A percentile compares a stretch with the other conserved stretches of the same genome.
These are phyloP conservation scores for Ammodytes dubius DNA, from an alignment of 2,113 vertebrate species.

Conservation along the genomic window DNA sequence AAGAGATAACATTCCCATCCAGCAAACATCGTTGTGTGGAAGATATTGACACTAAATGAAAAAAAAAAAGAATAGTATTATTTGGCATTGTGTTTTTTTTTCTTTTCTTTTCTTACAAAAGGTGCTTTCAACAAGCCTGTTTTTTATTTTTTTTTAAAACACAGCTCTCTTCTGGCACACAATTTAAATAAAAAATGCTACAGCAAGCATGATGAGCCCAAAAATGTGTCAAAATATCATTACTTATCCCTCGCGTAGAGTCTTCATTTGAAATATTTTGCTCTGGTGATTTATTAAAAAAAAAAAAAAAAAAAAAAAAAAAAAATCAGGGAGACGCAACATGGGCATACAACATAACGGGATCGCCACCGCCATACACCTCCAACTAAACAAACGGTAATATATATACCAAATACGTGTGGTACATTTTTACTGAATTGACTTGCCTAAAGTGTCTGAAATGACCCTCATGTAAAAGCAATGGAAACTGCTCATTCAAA, in stretches of 20 bases:
- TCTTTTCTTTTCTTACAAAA: constrained; percentile 49
- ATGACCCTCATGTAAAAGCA: not conserved
- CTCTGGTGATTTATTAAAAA: not conserved
- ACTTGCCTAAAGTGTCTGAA: constrained; percentile 9
- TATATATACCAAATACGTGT: too few relatives aligned
- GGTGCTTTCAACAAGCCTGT: constrained; percentile 56
- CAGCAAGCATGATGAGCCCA: constrained; percentile 26
- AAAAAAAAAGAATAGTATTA: constrained; percentile 41
- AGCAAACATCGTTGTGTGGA: constrained; percentile 28
- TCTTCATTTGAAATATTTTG: not conserved
- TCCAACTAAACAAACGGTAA: not conserved
- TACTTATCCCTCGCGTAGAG: not conserved
- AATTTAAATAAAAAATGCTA: constrained; percentile 34
- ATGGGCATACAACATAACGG: not conserved
- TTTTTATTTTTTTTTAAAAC: constrained; percentile 13
- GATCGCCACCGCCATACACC: not conserved
- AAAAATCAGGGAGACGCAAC: constrained; percentile 1
- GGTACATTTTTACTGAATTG: not conserved
- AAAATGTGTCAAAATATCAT: not conserved
- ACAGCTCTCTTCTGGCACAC: constrained; percentile 42
- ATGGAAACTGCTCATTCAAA: not conserved
- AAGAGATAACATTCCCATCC: constrained; percentile 35
- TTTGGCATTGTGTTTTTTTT: constrained; percentile 72
- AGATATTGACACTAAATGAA: constrained; percentile 27
- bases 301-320: too few relatives aligned